Conservation (phyloP, 2,888 invertebrate species). For the Selenia dentaria region DNA sequence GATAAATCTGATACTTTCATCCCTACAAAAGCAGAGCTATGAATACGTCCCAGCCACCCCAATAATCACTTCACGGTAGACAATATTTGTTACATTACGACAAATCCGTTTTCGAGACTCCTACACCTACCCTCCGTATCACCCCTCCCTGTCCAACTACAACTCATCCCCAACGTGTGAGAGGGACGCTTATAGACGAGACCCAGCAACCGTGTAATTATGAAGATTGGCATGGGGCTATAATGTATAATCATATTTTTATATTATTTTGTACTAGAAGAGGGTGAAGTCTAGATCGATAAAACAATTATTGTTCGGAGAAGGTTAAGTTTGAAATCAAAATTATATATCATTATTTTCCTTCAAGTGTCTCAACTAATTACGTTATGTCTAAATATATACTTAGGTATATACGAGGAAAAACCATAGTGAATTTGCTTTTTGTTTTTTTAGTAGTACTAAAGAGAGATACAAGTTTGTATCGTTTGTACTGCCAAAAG, state of each 20-base stretch:
- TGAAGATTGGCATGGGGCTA: constrained; percentile 43
- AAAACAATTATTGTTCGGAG: neutral
- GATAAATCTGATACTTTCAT: too few species aligned
- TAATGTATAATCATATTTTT: constrained; percentile 38
- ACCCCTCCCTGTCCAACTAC: constrained; percentile 33
- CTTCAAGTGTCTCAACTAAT: too few species aligned
- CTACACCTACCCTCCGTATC: constrained; percentile 20
- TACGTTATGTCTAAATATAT: too few species aligned
- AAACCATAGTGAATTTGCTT: too few species aligned
- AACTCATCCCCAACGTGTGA: neutral
- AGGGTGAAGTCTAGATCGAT: constrained; percentile 5
- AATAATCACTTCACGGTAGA: constrained; percentile 62
- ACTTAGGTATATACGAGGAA: too few species aligned
- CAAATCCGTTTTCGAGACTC: constrained; percentile 45
- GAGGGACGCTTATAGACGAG: constrained; percentile 26
- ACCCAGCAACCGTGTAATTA: constrained; percentile 39
- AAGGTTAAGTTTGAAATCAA: too few species aligned
- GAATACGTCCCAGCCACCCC: constrained; percentile 43
- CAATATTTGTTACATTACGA: constrained; percentile 67
- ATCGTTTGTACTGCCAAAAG: too few species aligned
- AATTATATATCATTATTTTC: too few species aligned
- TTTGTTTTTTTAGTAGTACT: too few species aligned
- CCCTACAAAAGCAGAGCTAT: too few species aligned
- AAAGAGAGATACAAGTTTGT: too few species aligned
- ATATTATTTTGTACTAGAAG: constrained; percentile 23